Evolutionary conservation across 2,888 invertebrate genomes (phyloP).

Genomic region (Himalopsyche japonica): DNA sequence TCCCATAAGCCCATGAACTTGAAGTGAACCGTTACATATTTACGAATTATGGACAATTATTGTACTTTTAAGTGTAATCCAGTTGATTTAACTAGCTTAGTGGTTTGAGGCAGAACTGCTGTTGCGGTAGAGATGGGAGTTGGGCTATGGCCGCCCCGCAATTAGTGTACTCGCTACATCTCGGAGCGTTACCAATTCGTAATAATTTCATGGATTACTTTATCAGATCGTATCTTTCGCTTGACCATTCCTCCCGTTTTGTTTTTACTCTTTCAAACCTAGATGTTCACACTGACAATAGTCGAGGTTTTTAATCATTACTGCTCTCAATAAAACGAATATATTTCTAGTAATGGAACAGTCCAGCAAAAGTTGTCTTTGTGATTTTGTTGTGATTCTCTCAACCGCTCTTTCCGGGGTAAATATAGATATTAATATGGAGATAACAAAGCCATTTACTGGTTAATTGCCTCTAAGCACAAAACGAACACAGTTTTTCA

Average conservation of each 20-base stretch:
- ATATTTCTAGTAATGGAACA: too few relatives aligned
- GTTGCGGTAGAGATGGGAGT: background rate
- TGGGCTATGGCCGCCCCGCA: background rate
- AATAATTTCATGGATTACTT: slow-evolving; percentile 12
- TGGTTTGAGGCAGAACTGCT: background rate
- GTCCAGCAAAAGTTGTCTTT: too few relatives aligned
- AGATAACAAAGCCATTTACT: too few relatives aligned
- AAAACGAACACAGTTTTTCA: too few relatives aligned
- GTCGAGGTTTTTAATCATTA: too few relatives aligned
- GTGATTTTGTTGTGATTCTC: too few relatives aligned
- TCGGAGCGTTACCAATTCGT: slow-evolving; percentile 17
- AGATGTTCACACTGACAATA: background rate
- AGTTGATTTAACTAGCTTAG: background rate
- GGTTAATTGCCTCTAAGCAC: too few relatives aligned
- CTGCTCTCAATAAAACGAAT: too few relatives aligned
- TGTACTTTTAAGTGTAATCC: background rate
- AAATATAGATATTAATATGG: too few relatives aligned
- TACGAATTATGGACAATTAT: background rate
- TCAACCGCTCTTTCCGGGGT: too few relatives aligned
- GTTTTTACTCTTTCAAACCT: background rate
- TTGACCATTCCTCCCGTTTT: background rate
- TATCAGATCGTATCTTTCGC: background rate
- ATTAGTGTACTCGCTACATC: slow-evolving; percentile 10
- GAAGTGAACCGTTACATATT: background rate
- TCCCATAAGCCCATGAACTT: background rate